Percentiles rank a stretch among this genome's conserved stretches.
Conservation (phyloP, 1,140 invertebrate species). For the Callitettix versicolor region DNA sequence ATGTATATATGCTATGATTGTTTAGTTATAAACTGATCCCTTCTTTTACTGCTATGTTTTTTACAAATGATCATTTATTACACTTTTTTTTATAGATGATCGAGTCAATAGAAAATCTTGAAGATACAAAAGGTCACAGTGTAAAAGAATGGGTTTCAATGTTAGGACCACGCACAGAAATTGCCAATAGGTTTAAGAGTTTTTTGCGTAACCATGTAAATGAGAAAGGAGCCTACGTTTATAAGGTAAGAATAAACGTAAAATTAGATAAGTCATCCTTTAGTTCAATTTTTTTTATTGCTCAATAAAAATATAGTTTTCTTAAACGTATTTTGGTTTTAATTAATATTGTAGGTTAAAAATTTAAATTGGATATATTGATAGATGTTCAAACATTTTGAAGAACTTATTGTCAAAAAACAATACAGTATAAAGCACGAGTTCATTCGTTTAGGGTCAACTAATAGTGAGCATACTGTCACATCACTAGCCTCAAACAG, state of each 20-base stretch:
- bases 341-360: no score
- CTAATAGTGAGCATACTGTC: no score
- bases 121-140: conserved; percentile 86
- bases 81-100: conserved; percentile 51
- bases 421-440: no score
- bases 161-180: conserved; percentile 91
- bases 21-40: neutral
- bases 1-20: neutral
- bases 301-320: no score
- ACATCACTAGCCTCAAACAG: no score
- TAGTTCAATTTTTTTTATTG: no score
- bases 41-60: neutral
- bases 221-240: conserved; percentile 61
- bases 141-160: conserved; percentile 93
- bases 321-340: no score
- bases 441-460: no score
- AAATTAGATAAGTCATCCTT: no score
- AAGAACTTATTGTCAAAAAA: no score
- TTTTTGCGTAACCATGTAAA: conserved; percentile 87
- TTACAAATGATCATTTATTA: conserved; percentile 10
- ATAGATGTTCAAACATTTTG: no score
- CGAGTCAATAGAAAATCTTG: conserved; percentile 95
- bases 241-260: conserved; percentile 44
- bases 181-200: conserved; percentile 92
- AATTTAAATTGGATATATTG: no score